Percentiles rank a stretch among this genome's conserved stretches.
phyloP scores from a whole-genome alignment of 2,797 vertebrate species.

The Hyperoplus lanceolatus region DNA sequence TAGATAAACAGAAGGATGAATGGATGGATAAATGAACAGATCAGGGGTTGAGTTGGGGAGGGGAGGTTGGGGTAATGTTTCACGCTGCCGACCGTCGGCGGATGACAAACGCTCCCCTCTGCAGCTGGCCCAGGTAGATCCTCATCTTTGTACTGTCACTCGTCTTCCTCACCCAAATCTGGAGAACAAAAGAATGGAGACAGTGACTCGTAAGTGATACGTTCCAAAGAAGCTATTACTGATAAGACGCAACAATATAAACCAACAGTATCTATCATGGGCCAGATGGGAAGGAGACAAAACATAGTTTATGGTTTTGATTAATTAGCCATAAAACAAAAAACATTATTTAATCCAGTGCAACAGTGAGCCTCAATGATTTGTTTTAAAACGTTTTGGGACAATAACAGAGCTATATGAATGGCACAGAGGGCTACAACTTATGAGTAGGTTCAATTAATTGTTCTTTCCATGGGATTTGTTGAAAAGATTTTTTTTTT shows the following conservation, averaged over 20 bases:
- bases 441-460: not conserved
- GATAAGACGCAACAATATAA: not conserved
- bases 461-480: not conserved
- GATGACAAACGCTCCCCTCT: constrained; percentile 97
- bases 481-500: not conserved
- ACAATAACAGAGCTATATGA: not conserved
- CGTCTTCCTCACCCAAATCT: constrained; percentile 99
- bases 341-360: constrained; percentile 3
- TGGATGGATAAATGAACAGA: constrained; percentile 34
- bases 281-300: no score
- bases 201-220: not conserved
- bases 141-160: constrained; percentile 99
- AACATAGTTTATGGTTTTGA: no score
- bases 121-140: constrained; percentile 98
- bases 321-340: no score
- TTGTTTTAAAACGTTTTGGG: constrained; percentile 19
- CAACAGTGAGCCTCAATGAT: not conserved
- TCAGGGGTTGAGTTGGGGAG: constrained; percentile 6
- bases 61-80: constrained; percentile 54
- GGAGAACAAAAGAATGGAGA: constrained; percentile 26
- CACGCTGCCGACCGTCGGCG: constrained; percentile 96
- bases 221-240: not conserved
- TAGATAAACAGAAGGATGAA: constrained; percentile 15
- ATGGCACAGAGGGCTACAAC: not conserved
- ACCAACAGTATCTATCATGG: not conserved